phyloP scores from a whole-genome alignment of 1,140 invertebrate genomes.

The Heterodera carotae region DNA sequence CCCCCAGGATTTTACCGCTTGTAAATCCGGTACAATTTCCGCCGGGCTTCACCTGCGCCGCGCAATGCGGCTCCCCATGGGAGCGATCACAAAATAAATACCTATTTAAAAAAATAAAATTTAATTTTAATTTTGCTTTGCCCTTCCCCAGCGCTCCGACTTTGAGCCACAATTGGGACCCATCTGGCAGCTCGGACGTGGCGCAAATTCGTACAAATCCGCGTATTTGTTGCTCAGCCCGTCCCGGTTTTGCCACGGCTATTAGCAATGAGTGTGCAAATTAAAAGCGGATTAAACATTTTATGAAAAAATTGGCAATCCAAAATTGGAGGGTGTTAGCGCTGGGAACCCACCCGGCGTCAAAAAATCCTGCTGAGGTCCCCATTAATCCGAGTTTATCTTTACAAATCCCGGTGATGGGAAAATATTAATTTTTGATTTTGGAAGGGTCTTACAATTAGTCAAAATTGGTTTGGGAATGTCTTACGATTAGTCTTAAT shows the following conservation, averaged over 20 bases:
- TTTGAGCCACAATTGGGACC: slow-evolving; percentile 78
- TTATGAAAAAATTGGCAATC: too few relatives aligned
- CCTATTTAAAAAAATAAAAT: slow-evolving; percentile 21
- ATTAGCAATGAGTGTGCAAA: slow-evolving; percentile 1
- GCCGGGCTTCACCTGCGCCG: slow-evolving; percentile 53
- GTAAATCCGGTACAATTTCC: slow-evolving; percentile 37
- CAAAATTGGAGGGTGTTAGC: too few relatives aligned
- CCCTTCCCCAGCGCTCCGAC: slow-evolving; percentile 6
- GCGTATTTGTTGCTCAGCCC: slow-evolving; percentile 64
- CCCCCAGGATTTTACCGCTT: background rate
- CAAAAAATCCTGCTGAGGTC: too few relatives aligned
- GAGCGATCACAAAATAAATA: slow-evolving; percentile 61
- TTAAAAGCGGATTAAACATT: background rate
- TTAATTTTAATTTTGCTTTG: background rate
- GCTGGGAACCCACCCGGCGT: too few relatives aligned
- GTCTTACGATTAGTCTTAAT: too few relatives aligned
- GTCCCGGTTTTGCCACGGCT: slow-evolving; percentile 34
- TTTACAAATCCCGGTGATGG: too few relatives aligned
- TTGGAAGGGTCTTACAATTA: too few relatives aligned
- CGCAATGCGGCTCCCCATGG: slow-evolving; percentile 53
- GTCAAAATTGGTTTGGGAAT: too few relatives aligned
- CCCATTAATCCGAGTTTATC: too few relatives aligned
- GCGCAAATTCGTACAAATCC: slow-evolving; percentile 60
- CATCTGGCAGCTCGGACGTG: slow-evolving; percentile 71
- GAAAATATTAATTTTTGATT: too few relatives aligned